Base-by-base conservation (phyloP, 37 sponge, comb jelly and placozoan genomes). In the Halisarca cf. caerulea region DNA sequence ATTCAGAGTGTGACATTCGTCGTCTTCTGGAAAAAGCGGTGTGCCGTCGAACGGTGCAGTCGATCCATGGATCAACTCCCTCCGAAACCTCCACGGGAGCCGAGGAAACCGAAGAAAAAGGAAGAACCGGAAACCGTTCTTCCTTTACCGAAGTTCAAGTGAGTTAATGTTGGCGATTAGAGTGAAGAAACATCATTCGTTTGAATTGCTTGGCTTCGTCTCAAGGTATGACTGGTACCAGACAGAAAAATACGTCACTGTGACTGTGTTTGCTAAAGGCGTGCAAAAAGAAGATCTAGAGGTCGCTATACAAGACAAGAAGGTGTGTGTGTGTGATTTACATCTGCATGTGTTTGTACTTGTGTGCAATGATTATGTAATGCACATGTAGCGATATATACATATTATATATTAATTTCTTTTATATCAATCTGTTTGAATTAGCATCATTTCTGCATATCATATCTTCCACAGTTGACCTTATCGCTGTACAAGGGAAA, bases 301-400 rank as follows among this genome's bases (percentile, higher is more conserved):
- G 5, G n/a, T 62, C 40, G 5, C 36, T 7, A 23, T n/a, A 5
- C 5, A 38, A 74, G 9, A 20, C 17, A 21, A 20, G 55, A 1
- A 21, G 80, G 2, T 82, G 88, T 47, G 91, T 90, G 34, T 4
- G 53, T 51, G 6, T n/a, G 7, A 30, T 15, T 23, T 24, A 37
- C 33, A 45, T 17, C 78, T n/a, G 74, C 51, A 21, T 70, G 3
- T 33, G 33, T 36, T 69, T 9, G 71, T 30, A 36, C 1, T 25
- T 6, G 20, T 69, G 1, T 14, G 11, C 51, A 47, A n/a, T n/a
- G n/a, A n/a, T n/a, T n/a, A n/a, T n/a, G n/a, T n/a, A n/a, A n/a
- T n/a, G n/a, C n/a, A n/a, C n/a, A n/a, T n/a, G n/a, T n/a, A n/a
- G n/a, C n/a, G n/a, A n/a, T n/a, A n/a, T n/a, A n/a, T n/a, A n/a